Percentiles rank a stretch among this genome's conserved stretches.
Conservation (phyloP, 2,113 vertebrate species). For the Lagopus leucura region DNA sequence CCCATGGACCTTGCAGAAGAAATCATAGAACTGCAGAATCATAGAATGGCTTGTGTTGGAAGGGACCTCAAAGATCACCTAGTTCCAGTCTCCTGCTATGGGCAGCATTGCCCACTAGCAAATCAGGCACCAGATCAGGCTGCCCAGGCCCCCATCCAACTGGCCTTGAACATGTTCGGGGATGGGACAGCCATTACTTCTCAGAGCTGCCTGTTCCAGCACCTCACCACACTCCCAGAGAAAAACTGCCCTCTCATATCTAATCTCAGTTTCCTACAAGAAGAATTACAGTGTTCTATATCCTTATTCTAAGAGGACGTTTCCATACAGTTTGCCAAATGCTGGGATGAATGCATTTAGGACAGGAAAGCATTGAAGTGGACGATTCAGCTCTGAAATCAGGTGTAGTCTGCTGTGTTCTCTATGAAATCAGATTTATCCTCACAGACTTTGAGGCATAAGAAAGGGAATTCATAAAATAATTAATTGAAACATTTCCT, state of each 20-base stretch:
- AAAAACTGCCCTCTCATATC: no score
- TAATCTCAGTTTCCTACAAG: not conserved
- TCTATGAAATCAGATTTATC: not conserved
- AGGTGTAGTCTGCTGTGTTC: not conserved
- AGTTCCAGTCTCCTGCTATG: no score
- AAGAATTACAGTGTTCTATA: not conserved
- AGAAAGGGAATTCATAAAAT: not conserved
- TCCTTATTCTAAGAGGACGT: not conserved
- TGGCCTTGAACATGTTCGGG: no score
- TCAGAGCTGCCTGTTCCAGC: no score
- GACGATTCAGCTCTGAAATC: not conserved
- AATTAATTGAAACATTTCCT: not conserved
- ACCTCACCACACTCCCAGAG: no score
- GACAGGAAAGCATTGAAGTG: not conserved
- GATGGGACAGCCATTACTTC: no score
- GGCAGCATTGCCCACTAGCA: no score
- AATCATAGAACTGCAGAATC: not conserved
- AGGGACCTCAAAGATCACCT: no score
- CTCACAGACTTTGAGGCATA: not conserved
- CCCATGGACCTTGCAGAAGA: not conserved
- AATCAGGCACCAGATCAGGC: no score
- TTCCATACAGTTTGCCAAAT: not conserved
- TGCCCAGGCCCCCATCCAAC: no score
- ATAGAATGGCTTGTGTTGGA: no score
- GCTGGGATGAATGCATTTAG: not conserved